Evolutionary conservation across 37 sponge, comb jelly and placozoan genomes (phyloP), one percentile per base, ranked within the genome.

Genomic region (Hexactinellida sp.): DNA sequence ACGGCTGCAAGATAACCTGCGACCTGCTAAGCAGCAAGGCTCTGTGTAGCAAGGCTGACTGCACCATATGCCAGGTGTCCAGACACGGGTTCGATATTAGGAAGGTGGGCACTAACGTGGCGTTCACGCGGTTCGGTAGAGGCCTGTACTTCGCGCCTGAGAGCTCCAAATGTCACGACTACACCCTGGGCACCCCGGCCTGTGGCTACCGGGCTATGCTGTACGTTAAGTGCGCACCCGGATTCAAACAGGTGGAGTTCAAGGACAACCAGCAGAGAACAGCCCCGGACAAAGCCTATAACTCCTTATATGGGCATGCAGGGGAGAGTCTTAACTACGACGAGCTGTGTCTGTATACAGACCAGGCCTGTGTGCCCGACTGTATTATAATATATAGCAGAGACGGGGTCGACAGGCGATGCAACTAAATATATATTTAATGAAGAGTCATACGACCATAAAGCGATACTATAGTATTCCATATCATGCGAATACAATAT

Each of bases 121-220:
- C 82, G 0, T 91, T 90, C 37, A 87, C 85, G 36, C 82, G 92
- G 32, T 91, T 91, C 87, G 94, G 94, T 47, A 51, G 86, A n/a
- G 92, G 91, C 25, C 91, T 94, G 54, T 94, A 94, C 82, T 54
- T 94, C 24, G 92, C 94, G n/a, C 89, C 89, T 0, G 89, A 94
- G 32, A 90, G 92, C 35, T 91, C 92, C 30, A 91, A 91, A 38
- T 90, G 92, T 37, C 94, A 94, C 38, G 89, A 91, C 71, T 94
- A 94, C 85, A 94, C 94, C n/a, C 82, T 83, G 36, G 92, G 94
- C 0, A n/a, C 34, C 32, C 0, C 19, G 38, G 38, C 54, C 37
- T 63, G 13, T 63, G 13, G 9, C 23, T 85, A 93, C 54, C 41
- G 94, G 47, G 92, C 92, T 30, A 87, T 94, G 89, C 55, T 94